A percentile compares a stretch with the other conserved stretches of the same genome.
Conservation (phyloP, 1,140 invertebrate species). For the Acarapis woodi region DNA sequence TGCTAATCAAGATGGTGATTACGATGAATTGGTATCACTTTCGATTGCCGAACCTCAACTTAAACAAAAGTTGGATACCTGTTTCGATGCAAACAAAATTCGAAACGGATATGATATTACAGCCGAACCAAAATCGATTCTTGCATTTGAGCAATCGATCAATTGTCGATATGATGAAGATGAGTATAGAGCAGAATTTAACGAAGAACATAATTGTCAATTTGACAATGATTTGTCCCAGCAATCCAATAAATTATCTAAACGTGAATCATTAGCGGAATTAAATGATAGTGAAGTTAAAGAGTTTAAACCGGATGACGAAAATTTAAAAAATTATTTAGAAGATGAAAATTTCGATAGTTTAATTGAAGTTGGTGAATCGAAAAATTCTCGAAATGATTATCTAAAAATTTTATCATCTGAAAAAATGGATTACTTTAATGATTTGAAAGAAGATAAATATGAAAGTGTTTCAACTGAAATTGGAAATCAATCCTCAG, state of each 20-base stretch:
- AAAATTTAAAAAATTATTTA: no score
- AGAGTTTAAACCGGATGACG: no score
- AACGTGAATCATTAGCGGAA: neutral
- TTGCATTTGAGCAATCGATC: neutral
- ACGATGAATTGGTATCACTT: neutral
- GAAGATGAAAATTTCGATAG: no score
- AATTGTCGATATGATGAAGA: neutral
- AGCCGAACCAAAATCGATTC: neutral
- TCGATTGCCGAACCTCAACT: neutral
- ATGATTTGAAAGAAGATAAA: neutral
- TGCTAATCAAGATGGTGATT: neutral
- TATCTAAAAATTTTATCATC: no score
- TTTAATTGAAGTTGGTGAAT: no score
- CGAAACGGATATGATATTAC: neutral
- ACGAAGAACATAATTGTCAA: no score
- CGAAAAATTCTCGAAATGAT: no score
- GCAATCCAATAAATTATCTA: no score
- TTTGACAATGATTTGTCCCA: no score
- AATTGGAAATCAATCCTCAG: no score
- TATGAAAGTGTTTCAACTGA: neutral
- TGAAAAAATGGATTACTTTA: no score
- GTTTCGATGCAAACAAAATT: neutral
- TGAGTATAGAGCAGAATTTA: no score
- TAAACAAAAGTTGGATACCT: neutral
- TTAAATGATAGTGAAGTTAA: neutral